Evolutionary conservation across 2,888 invertebrate species (phyloP), one percentile per base, ranked within the genome.

Genomic region (Ophraella communa): DNA sequence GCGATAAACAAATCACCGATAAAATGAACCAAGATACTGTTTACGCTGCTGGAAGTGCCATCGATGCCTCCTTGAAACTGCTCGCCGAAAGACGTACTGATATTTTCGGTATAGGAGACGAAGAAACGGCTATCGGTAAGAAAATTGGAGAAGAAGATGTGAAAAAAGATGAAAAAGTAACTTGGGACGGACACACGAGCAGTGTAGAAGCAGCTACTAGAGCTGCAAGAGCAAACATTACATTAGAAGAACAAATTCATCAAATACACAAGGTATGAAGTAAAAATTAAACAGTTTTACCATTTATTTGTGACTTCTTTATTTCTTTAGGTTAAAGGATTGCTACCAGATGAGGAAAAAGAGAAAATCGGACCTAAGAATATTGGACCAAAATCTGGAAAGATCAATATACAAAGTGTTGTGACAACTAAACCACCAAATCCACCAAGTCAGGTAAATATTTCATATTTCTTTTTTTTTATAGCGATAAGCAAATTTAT

Each of bases 61-160:
- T 99, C 77, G 96, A 97, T 79, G 94, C 94, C 42, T 96, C 94
- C 78, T 88, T 99, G 78, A 96, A 96, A 81, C 91, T 95, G 79
- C 85, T 99, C 77, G 99, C 99, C 0, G 98, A 99, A 81, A 89
- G 99, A 73, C 96, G 99, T 91, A 98, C 99, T 1, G 99, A 99
- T 87, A 99, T 99, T 83, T 99, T 99, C 84, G 99, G 99, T 84
- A 94, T 96, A 67, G 98, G 98, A 63, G 95, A 95, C 81, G 98
- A 98, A 82, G 99, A 99, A 86, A 98, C 98, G 0, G 95, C 95
- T 21, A 99, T 99, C 80, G 99, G 99, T 71, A 97, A 97, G 84
- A 99, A 98, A 85, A 93, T 97, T 67, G 95, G 95, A 1, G 95
- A 95, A 79, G 88, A 88, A 70, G 94, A 94, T 82, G 87, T 88